Base-by-base conservation (phyloP, 2,113 vertebrate genomes). In the Falco punctatus region DNA sequence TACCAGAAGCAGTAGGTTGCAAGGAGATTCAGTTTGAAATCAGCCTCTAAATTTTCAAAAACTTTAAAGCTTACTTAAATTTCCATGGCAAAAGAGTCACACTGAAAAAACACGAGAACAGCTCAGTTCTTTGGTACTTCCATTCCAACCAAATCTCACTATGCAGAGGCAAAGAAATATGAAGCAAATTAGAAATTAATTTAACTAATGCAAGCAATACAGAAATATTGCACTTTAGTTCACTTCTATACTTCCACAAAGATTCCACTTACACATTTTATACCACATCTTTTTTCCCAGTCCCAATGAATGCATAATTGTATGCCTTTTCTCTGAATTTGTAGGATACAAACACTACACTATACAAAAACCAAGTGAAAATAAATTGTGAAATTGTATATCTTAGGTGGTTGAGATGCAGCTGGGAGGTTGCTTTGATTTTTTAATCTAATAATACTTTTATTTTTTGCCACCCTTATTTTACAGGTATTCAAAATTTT, bases 321-420 rank as follows among this genome's bases (percentile, higher is more conserved):
- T 13, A 44, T 19, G 61, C 21, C 1, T 74, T 88, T 65, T 15
- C 40, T 83, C 13, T 65, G 57, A 48, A 12, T 86, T 69, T 51
- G 8, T 42, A 65, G 1, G 0, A 32, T 8, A 6, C 8, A 67
- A 35, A 46, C 16, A 77, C 9, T 14, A 35, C 22, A n/a, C 6
- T 42, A 9, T 26, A 38, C 0, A 4, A 52, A 77, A 95, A 69
- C 2, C 8, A 87, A 65, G 3, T 9, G 7, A 61, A 88, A 86
- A 28, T 64, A 80, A 77, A 44, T 48, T 64, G 32, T 49, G 3
- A 38, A 69, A 22, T 5, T 42, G 6, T 66, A 86, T 77, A 58
- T 58, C 42, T 42, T 18, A 58, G 9, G 17, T 38, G 42, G 32
- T n/a, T 80, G 28, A 33, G 23, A 44, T 71, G 26, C 7, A 69